A percentile compares a stretch with the other conserved stretches of the same genome.
Evolutionary conservation across 2,888 invertebrate genomes (phyloP).

Genomic region (Drosophila nigritarsus): DNA sequence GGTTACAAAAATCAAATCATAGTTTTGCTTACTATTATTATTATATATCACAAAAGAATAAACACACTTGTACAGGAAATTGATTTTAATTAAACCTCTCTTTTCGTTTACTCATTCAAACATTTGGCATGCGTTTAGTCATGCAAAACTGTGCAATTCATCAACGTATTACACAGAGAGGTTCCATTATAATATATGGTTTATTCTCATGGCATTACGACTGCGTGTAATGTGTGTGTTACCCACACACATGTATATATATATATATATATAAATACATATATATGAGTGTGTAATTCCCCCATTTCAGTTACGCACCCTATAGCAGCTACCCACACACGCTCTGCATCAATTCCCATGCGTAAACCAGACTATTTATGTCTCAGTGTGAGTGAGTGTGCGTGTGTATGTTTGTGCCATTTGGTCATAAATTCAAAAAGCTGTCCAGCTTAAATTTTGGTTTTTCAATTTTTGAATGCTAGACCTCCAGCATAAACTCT

Average conservation of each 20-base stretch:
- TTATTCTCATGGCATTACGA: constrained; percentile 47
- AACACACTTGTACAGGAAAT: neutral
- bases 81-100: constrained; percentile 1
- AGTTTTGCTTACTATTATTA: neutral
- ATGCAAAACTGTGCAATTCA: constrained; percentile 53
- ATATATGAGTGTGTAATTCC: constrained; percentile 20
- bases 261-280: neutral
- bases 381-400: constrained; percentile 32
- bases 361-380: constrained; percentile 65
- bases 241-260: constrained; percentile 25
- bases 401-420: constrained; percentile 53
- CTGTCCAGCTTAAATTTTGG: constrained; percentile 79
- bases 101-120: constrained; percentile 23
- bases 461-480: constrained; percentile 78
- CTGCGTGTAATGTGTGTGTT: constrained; percentile 21
- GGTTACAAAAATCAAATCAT: neutral
- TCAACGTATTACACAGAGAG: constrained; percentile 38
- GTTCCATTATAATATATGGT: constrained; percentile 46
- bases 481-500: constrained; percentile 46
- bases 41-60: neutral
- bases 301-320: constrained; percentile 50
- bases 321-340: constrained; percentile 25
- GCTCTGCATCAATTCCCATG: constrained; percentile 67
- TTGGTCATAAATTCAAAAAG: constrained; percentile 79
- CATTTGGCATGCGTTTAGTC: constrained; percentile 37